Base-by-base conservation (phyloP, 2,797 vertebrate species). In the Manis javanica region DNA sequence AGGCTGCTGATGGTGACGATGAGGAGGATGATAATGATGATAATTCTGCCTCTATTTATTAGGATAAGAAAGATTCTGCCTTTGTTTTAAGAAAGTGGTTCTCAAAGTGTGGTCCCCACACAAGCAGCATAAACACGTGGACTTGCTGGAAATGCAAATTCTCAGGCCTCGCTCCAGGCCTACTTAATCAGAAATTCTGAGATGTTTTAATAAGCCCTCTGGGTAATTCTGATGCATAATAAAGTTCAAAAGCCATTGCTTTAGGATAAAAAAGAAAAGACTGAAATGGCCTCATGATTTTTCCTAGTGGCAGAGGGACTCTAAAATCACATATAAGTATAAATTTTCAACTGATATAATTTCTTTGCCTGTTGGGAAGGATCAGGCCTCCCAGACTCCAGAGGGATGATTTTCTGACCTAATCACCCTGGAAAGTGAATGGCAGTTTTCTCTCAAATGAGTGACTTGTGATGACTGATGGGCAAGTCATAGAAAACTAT, bases 1-100 rank as follows among this genome's bases (percentile, higher is more conserved):
- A 6, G 2, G 12, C 1, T 24, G 31, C 24, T 18, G 29, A 7
- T 23, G 21, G 7, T 42, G 26, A 24, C 24, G 13, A 15, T 39
- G n/a, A 7, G n/a, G 37, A 74, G 4, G 39, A 1, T 26, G 31
- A 34, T 61, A 55, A 59, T 26, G 29, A 49, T 31, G 71, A 24
- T 26, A 64, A 75, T 46, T 88, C 66, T 83, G 87, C 69, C 88
- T 92, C 94, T 97, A 15, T 84, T 75, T 75, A 59, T 93, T 64
- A 66, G 26, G 29, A 68, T 49, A 79, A 79, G n/a, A 94, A 64
- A 90, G 23, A 83, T 2, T 91, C 34, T 21, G 63, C 42, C 24
- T 46, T 18, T 68, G 9, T 59, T 61, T 91, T 42, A 74, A 68
- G 59, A 24, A 8, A 81, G 13, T 1, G 18, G 29, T 85, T 75